Evolutionary conservation across 2,113 vertebrate genomes (phyloP).

Genomic region (Channa argus): DNA sequence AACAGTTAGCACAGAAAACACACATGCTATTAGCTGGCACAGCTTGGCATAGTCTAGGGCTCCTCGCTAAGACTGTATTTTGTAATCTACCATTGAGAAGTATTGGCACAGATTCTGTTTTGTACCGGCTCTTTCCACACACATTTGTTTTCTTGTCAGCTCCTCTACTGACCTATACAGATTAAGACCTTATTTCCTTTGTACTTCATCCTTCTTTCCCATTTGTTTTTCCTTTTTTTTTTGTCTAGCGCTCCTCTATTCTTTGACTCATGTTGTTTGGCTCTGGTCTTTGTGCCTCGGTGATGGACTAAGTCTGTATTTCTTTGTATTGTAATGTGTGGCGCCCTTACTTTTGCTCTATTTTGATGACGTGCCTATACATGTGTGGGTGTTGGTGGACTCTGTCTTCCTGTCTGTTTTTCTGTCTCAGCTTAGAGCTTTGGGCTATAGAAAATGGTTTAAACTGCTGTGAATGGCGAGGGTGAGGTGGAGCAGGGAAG

Average conservation of each 20-base stretch:
- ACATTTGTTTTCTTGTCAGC: conserved; percentile 19
- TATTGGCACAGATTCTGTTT: conserved; percentile 39
- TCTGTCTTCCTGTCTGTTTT: conserved; percentile 37
- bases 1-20: conserved; percentile 32
- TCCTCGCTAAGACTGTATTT: conserved; percentile 17
- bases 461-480: conserved; percentile 55
- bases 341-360: background rate
- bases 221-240: conserved; percentile 24
- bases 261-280: conserved; percentile 40
- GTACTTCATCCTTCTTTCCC: background rate
- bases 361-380: conserved; percentile 40
- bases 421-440: conserved; percentile 47
- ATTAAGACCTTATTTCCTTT: conserved; percentile 40
- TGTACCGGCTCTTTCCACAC: conserved; percentile 23
- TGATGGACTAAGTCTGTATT: conserved; percentile 25
- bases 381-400: conserved; percentile 51
- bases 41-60: conserved; percentile 31
- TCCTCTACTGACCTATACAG: conserved; percentile 45
- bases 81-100: conserved; percentile 31
- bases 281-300: conserved; percentile 9
- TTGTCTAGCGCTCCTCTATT: conserved; percentile 12
- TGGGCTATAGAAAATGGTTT: conserved; percentile 59
- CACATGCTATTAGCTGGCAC: conserved; percentile 46
- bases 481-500: conserved; percentile 33
- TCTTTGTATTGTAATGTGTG: conserved; percentile 21